Base-by-base conservation (phyloP, 2,797 vertebrate species). In the Danio choprae region DNA sequence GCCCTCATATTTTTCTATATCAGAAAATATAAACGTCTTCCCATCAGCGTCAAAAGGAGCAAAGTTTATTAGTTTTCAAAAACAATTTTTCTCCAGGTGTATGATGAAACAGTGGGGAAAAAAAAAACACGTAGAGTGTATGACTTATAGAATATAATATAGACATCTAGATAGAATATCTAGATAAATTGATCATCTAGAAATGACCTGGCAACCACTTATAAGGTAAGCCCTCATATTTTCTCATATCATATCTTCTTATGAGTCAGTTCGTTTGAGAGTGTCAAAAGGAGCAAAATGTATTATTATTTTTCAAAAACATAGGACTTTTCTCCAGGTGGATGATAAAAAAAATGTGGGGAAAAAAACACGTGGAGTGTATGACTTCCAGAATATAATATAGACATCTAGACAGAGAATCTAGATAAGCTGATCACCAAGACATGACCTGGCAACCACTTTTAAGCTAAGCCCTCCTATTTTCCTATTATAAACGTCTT, bases 211-310 rank as follows among this genome's bases (percentile, higher is more conserved):
- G 16, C 41, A 40, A 15, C 41, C 41, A 18, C 40, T 41, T 43
- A 44, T 44, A 29, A 46, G 40, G 69, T 22, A 43, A 56, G 68
- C 12, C 7, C 15, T 51, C 46, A 38, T 38, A 8, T 56, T 71
- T 15, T 56, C 68, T 13, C 71, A 20, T 18, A 71, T 56, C 6
- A 56, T 51, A 71, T 16, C 46, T 15, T 48, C 62, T 60, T 67
- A 46, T 53, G 38, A 53, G 62, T 64, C n/a, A 41, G 36, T 48
- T 72, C 50, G 20, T 55, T 20, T 60, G 36, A 53, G 18, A 38
- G 56, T 50, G 65, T 76, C 72, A 22, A 72, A 72, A 77, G 65
- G 48, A 40, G 60, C n/a, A n/a, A n/a, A n/a, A n/a, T n/a, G n/a
- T n/a, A n/a, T n/a, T n/a, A 16, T 29, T 44, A n/a, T n/a, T n/a